Evolutionary conservation across 2,888 invertebrate genomes (phyloP).

Genomic region (Eristalinus sepulchralis): DNA sequence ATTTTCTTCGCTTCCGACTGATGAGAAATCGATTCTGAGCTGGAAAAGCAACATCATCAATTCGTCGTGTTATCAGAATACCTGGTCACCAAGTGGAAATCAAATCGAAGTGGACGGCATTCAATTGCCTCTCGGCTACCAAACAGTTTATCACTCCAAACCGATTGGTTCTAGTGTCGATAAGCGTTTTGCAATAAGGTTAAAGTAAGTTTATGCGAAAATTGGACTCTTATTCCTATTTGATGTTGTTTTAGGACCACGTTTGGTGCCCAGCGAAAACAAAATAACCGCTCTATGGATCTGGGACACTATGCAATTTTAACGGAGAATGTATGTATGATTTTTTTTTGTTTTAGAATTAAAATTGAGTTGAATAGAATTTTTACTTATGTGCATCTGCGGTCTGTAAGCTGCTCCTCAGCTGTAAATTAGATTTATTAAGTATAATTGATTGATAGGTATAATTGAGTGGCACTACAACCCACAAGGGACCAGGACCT

Average conservation of each 20-base stretch:
- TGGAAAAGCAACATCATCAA: neutral
- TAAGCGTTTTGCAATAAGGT: conserved; percentile 48
- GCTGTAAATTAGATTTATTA: too few relatives aligned
- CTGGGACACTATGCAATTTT: neutral
- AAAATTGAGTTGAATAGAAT: too few relatives aligned
- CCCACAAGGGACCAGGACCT: too few relatives aligned
- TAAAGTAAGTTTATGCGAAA: neutral
- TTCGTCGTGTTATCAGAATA: conserved; percentile 75
- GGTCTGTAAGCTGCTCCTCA: too few relatives aligned
- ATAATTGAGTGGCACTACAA: too few relatives aligned
- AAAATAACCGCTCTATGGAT: neutral
- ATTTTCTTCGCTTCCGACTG: conserved; percentile 75
- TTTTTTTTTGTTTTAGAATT: too few relatives aligned
- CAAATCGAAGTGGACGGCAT: conserved; percentile 39
- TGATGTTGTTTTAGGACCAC: neutral
- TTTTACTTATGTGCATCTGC: too few relatives aligned
- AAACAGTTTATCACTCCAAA: conserved; percentile 76
- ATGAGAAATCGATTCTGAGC: conserved; percentile 72
- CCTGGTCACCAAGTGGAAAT: conserved; percentile 78
- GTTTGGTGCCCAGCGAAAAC: neutral
- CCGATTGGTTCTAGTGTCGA: conserved; percentile 74
- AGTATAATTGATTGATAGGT: too few relatives aligned
- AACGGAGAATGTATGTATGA: neutral
- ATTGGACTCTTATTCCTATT: neutral
- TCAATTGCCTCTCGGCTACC: conserved; percentile 64